These are phyloP conservation scores for Anseranas semipalmata DNA, from an alignment of 2,113 vertebrate genomes.

Conservation along the genomic window DNA sequence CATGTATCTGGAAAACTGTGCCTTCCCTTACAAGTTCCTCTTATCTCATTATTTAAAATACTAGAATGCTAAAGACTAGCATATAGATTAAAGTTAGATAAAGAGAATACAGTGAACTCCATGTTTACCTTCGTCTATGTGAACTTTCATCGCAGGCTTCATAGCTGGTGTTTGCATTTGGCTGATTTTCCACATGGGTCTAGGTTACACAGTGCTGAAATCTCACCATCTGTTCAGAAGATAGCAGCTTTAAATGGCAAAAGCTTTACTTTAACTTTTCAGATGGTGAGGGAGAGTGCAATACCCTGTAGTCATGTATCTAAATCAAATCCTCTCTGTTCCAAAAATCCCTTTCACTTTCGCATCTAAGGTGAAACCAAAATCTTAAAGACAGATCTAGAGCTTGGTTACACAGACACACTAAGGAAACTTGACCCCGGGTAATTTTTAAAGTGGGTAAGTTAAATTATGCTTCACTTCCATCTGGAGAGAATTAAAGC, in stretches of 20 bases:
- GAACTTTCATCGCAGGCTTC: neutral
- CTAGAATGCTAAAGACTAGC: neutral
- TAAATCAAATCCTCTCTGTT: neutral
- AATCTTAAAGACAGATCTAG: neutral
- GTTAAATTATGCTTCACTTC: neutral
- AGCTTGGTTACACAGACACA: neutral
- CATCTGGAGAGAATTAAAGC: neutral
- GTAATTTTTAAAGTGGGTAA: neutral
- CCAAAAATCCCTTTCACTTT: neutral
- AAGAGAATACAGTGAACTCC: neutral
- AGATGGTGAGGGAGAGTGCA: neutral
- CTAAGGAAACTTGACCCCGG: neutral
- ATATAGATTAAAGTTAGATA: neutral
- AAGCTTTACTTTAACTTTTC: neutral
- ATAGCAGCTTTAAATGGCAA: neutral
- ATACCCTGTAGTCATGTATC: neutral
- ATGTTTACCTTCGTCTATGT: neutral
- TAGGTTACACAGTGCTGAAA: neutral
- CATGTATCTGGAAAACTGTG: neutral
- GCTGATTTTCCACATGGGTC: neutral
- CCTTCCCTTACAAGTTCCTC: neutral
- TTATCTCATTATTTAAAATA: neutral
- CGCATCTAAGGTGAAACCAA: neutral
- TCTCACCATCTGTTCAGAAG: conserved; percentile 35
- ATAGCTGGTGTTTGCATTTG: neutral